phyloP scores from a whole-genome alignment of 2,113 vertebrate species.

The Glaucidium brasilianum region DNA sequence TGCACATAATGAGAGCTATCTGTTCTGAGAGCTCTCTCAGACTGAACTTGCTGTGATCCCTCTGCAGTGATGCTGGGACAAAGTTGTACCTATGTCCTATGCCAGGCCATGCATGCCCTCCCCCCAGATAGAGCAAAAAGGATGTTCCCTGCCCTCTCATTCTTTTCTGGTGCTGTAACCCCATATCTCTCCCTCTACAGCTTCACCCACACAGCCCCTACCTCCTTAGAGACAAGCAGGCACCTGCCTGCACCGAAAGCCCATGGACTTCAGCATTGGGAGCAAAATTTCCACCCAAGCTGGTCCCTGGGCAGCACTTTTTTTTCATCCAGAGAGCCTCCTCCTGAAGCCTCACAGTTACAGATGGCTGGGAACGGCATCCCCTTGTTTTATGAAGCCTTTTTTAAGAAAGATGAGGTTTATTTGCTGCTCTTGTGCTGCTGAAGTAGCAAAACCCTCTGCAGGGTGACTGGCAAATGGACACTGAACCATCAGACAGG shows the following conservation, averaged over 20 bases:
- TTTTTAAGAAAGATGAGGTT: neutral
- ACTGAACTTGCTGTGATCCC: neutral
- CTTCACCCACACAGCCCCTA: neutral
- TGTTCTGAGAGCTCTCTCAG: neutral
- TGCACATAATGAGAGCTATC: neutral
- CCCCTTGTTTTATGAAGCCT: neutral
- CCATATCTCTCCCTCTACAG: neutral
- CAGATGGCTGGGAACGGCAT: neutral
- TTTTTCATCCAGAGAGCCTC: neutral
- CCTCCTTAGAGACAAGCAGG: neutral
- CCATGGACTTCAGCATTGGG: neutral
- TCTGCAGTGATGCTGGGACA: neutral
- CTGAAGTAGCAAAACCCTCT: neutral
- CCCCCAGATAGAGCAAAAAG: neutral
- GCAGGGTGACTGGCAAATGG: neutral
- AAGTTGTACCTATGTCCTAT: neutral
- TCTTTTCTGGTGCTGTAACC: neutral
- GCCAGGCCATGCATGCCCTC: accelerated
- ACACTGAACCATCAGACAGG: neutral
- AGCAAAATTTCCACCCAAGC: neutral
- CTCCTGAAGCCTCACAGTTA: neutral
- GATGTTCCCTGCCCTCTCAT: neutral
- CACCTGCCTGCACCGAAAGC: neutral
- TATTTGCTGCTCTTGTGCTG: neutral
- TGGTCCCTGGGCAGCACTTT: neutral